phyloP scores from a whole-genome alignment of 2,113 vertebrate genomes.

The Sorex fumeus region DNA sequence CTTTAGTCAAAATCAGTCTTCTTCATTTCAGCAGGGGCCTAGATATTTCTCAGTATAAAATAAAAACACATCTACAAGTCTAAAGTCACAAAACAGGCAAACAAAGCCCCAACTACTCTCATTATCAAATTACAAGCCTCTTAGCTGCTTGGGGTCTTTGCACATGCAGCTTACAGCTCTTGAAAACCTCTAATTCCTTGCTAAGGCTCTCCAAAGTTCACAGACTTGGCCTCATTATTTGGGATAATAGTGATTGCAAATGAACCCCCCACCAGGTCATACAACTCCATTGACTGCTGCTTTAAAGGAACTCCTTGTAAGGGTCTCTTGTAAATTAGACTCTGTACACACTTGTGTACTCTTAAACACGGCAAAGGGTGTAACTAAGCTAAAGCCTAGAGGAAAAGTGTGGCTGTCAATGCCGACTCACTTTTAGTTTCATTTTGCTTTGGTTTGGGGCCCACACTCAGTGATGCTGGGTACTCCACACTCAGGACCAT shows the following conservation, averaged over 20 bases:
- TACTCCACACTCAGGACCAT: no score
- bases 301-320: not conserved
- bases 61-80: not conserved
- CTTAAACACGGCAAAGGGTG: not conserved
- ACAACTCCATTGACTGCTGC: not conserved
- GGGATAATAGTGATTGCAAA: conserved; percentile 8
- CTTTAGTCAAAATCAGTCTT: not conserved
- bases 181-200: not conserved
- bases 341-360: fast-evolving
- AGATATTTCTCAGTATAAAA: not conserved
- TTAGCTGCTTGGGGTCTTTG: not conserved
- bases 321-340: not conserved
- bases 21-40: not conserved
- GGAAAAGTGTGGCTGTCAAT: no score
- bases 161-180: not conserved
- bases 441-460: no score
- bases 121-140: not conserved
- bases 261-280: not conserved
- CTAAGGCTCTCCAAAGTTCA: not conserved
- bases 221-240: not conserved
- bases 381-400: not conserved
- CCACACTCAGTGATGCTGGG: no score
- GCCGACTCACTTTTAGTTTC: not conserved
- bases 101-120: not conserved
- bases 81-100: conserved; percentile 5